phyloP scores from a whole-genome alignment of 2,113 vertebrate species.

The Tachycineta bicolor region DNA sequence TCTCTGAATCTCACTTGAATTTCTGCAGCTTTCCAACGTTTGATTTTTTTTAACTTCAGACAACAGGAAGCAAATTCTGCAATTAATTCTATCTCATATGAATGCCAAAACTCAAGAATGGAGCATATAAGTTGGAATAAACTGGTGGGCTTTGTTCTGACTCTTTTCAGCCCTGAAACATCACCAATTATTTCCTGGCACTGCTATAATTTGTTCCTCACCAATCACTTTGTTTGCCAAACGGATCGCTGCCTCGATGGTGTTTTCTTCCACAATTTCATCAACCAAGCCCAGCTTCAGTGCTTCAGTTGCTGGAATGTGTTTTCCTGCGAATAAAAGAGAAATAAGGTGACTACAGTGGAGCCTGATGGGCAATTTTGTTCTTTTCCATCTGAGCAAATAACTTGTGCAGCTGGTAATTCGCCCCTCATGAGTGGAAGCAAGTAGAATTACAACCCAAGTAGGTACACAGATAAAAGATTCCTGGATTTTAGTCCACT shows the following conservation, averaged over 20 bases:
- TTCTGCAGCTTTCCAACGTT: neutral
- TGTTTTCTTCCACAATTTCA: conserved; percentile 79
- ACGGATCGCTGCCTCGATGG: conserved; percentile 78
- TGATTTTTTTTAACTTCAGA: neutral
- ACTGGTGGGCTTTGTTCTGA: conserved; percentile 16
- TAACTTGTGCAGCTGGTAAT: neutral
- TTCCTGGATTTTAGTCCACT: neutral
- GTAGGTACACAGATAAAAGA: neutral
- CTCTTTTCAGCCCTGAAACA: neutral
- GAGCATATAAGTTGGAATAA: neutral
- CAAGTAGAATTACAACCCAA: neutral
- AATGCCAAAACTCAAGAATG: conserved; percentile 27
- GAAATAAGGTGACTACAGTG: neutral
- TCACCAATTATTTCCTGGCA: neutral
- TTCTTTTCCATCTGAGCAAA: neutral
- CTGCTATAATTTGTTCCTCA: conserved; percentile 65
- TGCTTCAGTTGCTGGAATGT: conserved; percentile 83
- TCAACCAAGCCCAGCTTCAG: conserved; percentile 88
- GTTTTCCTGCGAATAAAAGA: conserved; percentile 79
- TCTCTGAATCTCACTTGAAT: neutral
- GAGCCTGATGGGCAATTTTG: neutral
- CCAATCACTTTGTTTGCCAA: conserved; percentile 82
- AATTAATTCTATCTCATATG: neutral
- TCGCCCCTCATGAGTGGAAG: neutral
- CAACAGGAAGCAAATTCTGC: neutral